Evolutionary conservation across 2,888 invertebrate genomes (phyloP).

Genomic region (Hemithea aestivaria): DNA sequence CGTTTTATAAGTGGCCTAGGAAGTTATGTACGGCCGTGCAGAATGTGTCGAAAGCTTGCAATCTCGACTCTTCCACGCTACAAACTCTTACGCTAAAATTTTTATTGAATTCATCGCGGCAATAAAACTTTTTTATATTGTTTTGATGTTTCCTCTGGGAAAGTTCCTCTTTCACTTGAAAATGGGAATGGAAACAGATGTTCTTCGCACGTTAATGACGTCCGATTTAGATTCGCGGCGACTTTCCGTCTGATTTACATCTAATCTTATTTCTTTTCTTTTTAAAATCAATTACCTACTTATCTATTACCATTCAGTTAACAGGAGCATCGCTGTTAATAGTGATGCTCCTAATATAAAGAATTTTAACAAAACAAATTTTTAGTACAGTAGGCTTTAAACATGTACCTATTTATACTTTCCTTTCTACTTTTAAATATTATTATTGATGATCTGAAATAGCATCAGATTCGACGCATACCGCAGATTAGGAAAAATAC

Average conservation of each 20-base stretch:
- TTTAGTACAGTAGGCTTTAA: too few relatives aligned
- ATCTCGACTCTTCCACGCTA: conserved; percentile 43
- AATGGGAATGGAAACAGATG: conserved; percentile 18
- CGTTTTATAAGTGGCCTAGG: conserved; percentile 72
- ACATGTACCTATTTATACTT: too few relatives aligned
- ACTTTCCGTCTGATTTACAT: conserved; percentile 16
- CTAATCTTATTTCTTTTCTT: conserved; percentile 1
- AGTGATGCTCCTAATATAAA: too few relatives aligned
- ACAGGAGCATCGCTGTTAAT: too few relatives aligned
- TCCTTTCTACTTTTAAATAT: too few relatives aligned
- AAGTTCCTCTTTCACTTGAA: conserved; percentile 35
- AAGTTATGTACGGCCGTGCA: conserved; percentile 50
- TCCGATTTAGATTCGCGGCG: conserved; percentile 14
- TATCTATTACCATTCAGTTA: neutral
- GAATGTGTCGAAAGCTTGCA: conserved; percentile 43
- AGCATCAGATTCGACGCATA: too few relatives aligned
- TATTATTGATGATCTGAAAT: too few relatives aligned
- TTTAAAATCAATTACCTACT: conserved; percentile 6
- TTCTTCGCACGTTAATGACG: conserved; percentile 9
- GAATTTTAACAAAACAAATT: too few relatives aligned
- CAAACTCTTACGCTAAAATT: conserved; percentile 31
- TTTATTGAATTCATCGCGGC: conserved; percentile 37
- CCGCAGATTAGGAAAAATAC: too few relatives aligned
- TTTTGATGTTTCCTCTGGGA: conserved; percentile 35
- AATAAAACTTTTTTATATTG: conserved; percentile 38